Evolutionary conservation across 2,113 vertebrate genomes (phyloP).

Genomic region (Mirounga angustirostris): DNA sequence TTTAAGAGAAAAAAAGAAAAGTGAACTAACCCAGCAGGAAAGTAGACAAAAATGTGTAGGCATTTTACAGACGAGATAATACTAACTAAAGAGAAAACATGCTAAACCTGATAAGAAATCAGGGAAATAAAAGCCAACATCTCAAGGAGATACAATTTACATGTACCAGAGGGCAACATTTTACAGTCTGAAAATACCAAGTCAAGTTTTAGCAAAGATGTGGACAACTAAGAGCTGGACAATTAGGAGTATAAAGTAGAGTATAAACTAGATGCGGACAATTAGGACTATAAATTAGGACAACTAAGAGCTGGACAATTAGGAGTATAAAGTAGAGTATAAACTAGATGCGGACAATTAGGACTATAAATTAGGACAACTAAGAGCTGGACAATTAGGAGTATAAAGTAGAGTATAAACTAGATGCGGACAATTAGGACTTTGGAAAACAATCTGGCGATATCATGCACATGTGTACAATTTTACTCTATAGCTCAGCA

Average conservation of each 20-base stretch:
- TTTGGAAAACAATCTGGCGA: neutral
- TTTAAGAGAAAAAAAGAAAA: neutral
- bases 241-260: neutral
- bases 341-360: too few species aligned
- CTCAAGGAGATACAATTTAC: neutral
- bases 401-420: too few species aligned
- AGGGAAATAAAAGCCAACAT: neutral
- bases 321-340: too few species aligned
- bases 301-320: neutral
- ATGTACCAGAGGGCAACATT: neutral
- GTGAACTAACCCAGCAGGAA: neutral
- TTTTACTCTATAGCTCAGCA: neutral
- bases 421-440: neutral
- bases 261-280: too few species aligned
- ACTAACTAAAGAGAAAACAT: neutral
- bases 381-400: neutral
- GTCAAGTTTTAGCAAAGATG: neutral
- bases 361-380: neutral
- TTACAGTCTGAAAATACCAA: slow-evolving; percentile 22
- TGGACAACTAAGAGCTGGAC: neutral
- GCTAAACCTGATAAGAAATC: neutral
- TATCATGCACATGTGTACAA: neutral
- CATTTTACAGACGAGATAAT: neutral
- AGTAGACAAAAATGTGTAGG: neutral
- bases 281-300: neutral